Evolutionary conservation across 35 echinoderm and acorn worm genomes (phyloP).

Genomic region (Hemicentrotus pulcherrimus): DNA sequence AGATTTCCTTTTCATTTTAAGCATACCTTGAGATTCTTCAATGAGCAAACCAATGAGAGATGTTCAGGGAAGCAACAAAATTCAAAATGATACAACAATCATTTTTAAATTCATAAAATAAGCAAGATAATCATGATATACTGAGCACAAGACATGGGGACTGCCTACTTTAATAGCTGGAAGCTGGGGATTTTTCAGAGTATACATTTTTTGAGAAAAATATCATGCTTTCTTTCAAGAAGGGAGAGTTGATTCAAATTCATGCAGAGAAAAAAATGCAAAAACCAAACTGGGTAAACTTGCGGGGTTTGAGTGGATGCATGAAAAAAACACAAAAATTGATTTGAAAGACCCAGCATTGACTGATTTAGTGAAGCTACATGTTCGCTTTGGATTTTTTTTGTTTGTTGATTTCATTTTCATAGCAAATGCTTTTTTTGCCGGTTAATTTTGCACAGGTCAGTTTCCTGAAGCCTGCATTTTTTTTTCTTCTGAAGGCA

Average conservation of each 20-base stretch:
- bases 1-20: not conserved
- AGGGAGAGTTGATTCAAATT: not conserved
- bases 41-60: not conserved
- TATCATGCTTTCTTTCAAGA: not conserved
- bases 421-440: not conserved
- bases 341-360: constrained; percentile 40
- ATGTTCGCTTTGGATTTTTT: not conserved
- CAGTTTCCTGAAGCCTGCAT: not conserved
- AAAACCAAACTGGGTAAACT: not conserved
- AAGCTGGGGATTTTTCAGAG: not conserved
- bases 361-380: not conserved
- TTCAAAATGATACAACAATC: not conserved
- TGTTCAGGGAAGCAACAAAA: not conserved
- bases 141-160: not conserved
- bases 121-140: not conserved
- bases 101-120: not conserved
- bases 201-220: not conserved
- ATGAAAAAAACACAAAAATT: constrained; percentile 38
- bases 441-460: no score
- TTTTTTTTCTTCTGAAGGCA: not conserved
- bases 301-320: not conserved
- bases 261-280: not conserved
- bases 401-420: not conserved
- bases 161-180: not conserved
- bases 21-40: not conserved